Base-by-base conservation (phyloP, 1,140 invertebrate species). In the Mya arenaria region DNA sequence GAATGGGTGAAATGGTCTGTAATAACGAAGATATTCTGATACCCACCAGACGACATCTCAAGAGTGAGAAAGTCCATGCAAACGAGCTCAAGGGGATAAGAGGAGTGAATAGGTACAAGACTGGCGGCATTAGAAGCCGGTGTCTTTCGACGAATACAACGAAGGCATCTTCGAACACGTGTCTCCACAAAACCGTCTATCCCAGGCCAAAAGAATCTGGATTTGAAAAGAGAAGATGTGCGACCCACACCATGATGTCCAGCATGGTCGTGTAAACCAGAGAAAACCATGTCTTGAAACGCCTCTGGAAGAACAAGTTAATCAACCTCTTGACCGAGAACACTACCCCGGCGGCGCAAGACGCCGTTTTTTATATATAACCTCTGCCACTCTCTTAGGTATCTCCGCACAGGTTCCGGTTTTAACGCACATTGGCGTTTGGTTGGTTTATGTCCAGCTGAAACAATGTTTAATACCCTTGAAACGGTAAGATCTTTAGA, bases 1-100 rank as follows among this genome's bases (percentile, higher is more conserved):
- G n/a, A 84, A 10, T 44, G 28, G 25, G 82, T 80, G 63, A 84
- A 80, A 34, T 80, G 75, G 30, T 80, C 74, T 19, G 68, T 80
- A 1, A 65, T 55, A 8, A 80, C 55, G n/a, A 71, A 34, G 19
- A 83, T 69, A 32, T 81, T 48, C 28, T 81, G 36, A 58, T 30
- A 74, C 5, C 83, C 83, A 41, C 77, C 58, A 15, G 37, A 48
- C 23, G 39, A 69, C 55, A 58, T 41, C 32, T 84, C 82, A 55
- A 78, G 36, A 19, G 58, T 44, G 25, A 82, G 79, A 71, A 44
- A 82, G 55, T 84, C 79, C 28, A 82, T 82, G 25, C 62, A 82
- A 25, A 84, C 79, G 19, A 82, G 39, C 25, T 84, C 69, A 15
- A 84, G 32, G 8, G 79, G 78, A 15, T 36, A 28, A 5, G 30